Conservation (phyloP, 2,797 vertebrate genomes). For the Cottoperca gobio region DNA sequence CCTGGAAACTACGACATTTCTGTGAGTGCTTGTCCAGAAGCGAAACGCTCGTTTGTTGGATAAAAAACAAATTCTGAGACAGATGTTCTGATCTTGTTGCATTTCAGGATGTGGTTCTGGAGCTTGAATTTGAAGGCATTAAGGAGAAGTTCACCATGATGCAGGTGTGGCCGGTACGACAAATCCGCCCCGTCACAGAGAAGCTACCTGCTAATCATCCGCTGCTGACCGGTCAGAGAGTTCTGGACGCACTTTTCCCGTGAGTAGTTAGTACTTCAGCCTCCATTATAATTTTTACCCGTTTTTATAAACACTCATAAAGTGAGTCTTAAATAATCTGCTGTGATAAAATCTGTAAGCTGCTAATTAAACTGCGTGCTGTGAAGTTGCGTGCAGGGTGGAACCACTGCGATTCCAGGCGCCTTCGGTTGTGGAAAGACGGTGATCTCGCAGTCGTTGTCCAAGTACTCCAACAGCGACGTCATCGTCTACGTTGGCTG, state of each 20-base stretch:
- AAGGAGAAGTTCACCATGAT: conserved; percentile 98
- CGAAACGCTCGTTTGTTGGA: not conserved
- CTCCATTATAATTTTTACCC: not conserved
- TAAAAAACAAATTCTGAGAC: not conserved
- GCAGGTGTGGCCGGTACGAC: conserved; percentile 97
- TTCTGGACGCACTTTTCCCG: conserved; percentile 93
- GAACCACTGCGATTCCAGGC: conserved; percentile 97
- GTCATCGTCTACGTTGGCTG: conserved; percentile 99
- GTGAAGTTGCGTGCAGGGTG: conserved; percentile 96
- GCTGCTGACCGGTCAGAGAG: conserved; percentile 84
- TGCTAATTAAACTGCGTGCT: not conserved
- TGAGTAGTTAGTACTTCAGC: conserved; percentile 77
- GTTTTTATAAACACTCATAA: not conserved
- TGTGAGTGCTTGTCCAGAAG: conserved; percentile 83
- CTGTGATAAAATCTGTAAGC: not conserved
- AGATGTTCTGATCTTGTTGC: not conserved
- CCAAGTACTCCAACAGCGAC: conserved; percentile 99
- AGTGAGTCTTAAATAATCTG: not conserved
- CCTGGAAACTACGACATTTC: conserved; percentile 95
- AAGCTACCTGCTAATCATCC: conserved; percentile 97
- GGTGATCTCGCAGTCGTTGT: conserved; percentile 97
- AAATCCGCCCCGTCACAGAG: conserved; percentile 95
- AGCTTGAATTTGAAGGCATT: conserved; percentile 96
- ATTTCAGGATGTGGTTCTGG: conserved; percentile 94
- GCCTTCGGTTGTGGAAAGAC: conserved; percentile 99